Evolutionary conservation across 2,888 invertebrate species (phyloP), one percentile per base, ranked within the genome.

Genomic region (Acanthacorydalis orientalis): DNA sequence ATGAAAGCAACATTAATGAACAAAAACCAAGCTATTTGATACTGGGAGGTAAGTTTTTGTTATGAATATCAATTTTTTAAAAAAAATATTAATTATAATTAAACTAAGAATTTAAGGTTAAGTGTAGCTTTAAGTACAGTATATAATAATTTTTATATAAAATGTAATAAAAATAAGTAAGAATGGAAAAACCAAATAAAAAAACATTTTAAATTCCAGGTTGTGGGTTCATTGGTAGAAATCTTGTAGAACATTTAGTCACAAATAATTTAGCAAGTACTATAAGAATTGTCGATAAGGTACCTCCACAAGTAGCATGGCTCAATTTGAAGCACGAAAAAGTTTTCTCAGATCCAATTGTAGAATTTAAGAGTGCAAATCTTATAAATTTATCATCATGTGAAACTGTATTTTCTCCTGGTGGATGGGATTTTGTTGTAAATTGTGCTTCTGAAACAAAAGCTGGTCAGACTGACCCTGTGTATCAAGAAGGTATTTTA

Each of bases 361-460:
- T 92, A 9, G 85, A 89, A 64, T 93, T 91, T 64, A 82, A 77
- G 65, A 92, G 92, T 70, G 87, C 90, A 47, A 92, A 92, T 70
- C 75, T 93, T 52, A 91, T 92, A 52, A 88, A 87, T 68, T 6
- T 64, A 90, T 90, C 74, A 54, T 88, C 89, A 57, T 89, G 88
- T 60, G 79, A 83, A 56, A 74, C 75, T 59, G 88, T 83, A 1
- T 81, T 90, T 58, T 70, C 73, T 48, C 69, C 75, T 1, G 72
- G 74, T 51, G 73, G 75, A 45, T 87, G 86, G 78, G 80, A 82
- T 57, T 77, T 80, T 61, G 87, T 88, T 43, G 78, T 89, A 51
- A 93, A 93, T 68, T 86, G 91, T 63, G 92, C 92, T 1, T 88
- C 86, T 2, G 93, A 93, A 68, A 92, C 91, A 4, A 83, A 90